Conservation (phyloP, 2,797 vertebrate species). For the Carduelis carduelis region DNA sequence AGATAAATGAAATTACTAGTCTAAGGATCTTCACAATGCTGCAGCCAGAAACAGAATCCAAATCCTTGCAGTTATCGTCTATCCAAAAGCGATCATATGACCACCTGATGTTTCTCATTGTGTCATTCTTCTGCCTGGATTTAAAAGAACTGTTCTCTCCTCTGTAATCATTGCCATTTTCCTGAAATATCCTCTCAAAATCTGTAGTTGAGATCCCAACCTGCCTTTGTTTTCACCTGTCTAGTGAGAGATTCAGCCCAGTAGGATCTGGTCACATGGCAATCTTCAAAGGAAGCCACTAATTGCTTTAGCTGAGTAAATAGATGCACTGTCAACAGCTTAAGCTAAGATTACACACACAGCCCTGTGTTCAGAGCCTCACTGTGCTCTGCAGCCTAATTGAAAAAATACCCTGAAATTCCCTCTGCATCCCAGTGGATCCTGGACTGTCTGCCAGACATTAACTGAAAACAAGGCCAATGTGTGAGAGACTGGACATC, state of each 20-base stretch:
- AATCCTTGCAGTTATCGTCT: not conserved
- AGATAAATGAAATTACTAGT: not conserved
- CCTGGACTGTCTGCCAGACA: not conserved
- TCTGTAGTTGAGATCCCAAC: not conserved
- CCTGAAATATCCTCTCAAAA: not conserved
- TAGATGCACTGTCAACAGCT: not conserved
- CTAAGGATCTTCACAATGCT: not conserved
- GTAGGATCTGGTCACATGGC: rapidly evolving
- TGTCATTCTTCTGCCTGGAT: not conserved
- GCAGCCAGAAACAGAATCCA: not conserved
- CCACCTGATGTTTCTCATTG: not conserved
- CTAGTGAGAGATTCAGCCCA: not conserved
- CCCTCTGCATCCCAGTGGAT: not conserved
- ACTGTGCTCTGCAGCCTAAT: not conserved
- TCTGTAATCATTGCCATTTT: not conserved
- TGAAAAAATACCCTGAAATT: not conserved
- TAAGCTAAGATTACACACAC: not conserved
- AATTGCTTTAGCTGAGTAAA: not conserved
- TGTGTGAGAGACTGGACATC: not conserved
- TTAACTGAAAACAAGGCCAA: not conserved
- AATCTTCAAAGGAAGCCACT: not conserved
- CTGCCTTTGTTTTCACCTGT: not conserved
- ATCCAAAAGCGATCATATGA: not conserved
- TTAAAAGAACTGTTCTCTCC: not conserved
- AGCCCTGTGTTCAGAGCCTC: not conserved